phyloP scores from a whole-genome alignment of 2,113 vertebrate species.

The Lycaon pictus region DNA sequence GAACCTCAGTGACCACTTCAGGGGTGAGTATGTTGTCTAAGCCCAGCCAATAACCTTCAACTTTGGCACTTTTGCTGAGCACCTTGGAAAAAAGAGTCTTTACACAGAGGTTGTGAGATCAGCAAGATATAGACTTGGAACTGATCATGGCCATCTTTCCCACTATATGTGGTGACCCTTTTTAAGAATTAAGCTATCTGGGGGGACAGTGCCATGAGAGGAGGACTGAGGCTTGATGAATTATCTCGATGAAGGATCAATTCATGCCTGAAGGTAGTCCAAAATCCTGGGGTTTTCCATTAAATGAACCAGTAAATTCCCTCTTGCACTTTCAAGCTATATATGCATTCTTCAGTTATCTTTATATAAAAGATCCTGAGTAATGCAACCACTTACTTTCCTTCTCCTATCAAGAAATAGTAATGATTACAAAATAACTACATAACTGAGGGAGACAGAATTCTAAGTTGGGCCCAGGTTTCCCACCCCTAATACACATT shows the following conservation, averaged over 20 bases:
- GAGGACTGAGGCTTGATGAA: not conserved
- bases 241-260: not conserved
- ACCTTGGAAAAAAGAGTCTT: not conserved
- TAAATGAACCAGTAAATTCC: not conserved
- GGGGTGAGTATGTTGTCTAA: not conserved
- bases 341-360: not conserved
- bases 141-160: not conserved
- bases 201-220: not conserved
- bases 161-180: not conserved
- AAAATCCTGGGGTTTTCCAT: not conserved
- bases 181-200: not conserved
- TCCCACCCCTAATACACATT: not conserved
- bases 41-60: not conserved
- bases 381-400: not conserved
- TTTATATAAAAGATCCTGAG: not conserved
- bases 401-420: not conserved
- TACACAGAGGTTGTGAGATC: not conserved
- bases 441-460: not conserved
- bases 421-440: not conserved
- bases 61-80: not conserved
- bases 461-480: not conserved
- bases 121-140: not conserved
- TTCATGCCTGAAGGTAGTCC: not conserved
- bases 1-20: not conserved
- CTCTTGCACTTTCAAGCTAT: not conserved